Base-by-base conservation (phyloP, 2,797 vertebrate genomes). In the Tragelaphus oryx region DNA sequence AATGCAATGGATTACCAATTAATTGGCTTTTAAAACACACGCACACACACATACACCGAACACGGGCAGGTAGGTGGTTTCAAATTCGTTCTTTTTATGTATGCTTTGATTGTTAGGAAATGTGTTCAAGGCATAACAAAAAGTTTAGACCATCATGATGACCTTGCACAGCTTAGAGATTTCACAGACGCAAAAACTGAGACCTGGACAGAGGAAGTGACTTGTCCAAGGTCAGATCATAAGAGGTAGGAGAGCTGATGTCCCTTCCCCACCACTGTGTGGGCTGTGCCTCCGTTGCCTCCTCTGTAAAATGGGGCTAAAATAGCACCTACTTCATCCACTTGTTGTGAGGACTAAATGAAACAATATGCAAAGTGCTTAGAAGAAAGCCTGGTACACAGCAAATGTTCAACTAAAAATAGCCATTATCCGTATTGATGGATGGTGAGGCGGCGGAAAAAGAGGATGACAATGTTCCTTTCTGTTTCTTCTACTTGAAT, bases 21-120 rank as follows among this genome's bases (percentile, higher is more conserved):
- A 46, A 78, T 8, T 82, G 44, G n/a, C 24, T 84, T 84, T 62
- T 65, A 57, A 75, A 81, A 33, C 30, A 22, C 11, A 57, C 4
- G 4, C 0, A 10, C 18, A 11, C 18, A 55, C 6, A 20, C 0
- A 10, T 8, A 37, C 6, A 3, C 4, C 60, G 7, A 48, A 57
- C 17, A 4, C 1, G 20, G 55, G 62, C 30, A 7, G 13, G n/a
- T 37, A 78, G 30, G 24, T 37, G 22, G n/a, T 82, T 92, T 91
- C 55, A 33, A 79, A 9, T 57, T 52, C 37, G 80, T 50, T 62
- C 55, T 88, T 50, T 57, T n/a, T 17, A 9, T 8, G 17, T 18
- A 0, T 85, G 16, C 79, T 75, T 81, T 52, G 86, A 87, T 74
- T 87, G 74, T 91, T 48, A 88, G 86, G 16, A 75, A 52, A 46